These are phyloP conservation scores for Echinometra lucunter DNA, from an alignment of 53 echinoderm and acorn worm species.

Conservation along the genomic window DNA sequence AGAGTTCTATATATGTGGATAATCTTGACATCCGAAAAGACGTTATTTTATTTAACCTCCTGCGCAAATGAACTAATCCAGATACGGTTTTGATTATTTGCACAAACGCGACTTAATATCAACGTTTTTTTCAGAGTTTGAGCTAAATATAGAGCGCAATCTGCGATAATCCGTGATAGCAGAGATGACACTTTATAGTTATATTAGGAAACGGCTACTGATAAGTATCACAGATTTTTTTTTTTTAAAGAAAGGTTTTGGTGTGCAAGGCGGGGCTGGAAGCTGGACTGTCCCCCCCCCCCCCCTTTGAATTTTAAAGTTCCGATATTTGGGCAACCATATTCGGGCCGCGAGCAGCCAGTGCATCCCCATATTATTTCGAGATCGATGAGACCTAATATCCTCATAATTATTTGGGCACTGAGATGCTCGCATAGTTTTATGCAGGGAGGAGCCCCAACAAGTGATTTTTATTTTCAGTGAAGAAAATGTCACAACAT, in stretches of 20 bases:
- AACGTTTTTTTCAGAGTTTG: slow-evolving; percentile 36
- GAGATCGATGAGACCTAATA: too few relatives aligned
- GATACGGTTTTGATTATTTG: slow-evolving; percentile 37
- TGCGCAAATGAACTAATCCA: background rate
- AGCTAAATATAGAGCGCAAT: background rate
- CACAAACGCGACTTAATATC: background rate
- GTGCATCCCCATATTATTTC: too few relatives aligned
- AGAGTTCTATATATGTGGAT: background rate
- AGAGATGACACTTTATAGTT: background rate
- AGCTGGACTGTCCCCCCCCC: too few relatives aligned
- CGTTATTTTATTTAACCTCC: background rate
- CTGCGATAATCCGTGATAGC: background rate
- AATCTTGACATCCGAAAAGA: background rate
- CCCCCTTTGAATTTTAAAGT: too few relatives aligned
- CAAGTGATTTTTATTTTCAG: too few relatives aligned
- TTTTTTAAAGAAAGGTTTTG: background rate
- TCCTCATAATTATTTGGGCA: too few relatives aligned
- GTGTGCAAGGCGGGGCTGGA: too few relatives aligned
- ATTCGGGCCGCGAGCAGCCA: too few relatives aligned
- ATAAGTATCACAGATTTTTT: background rate
- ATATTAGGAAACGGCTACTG: background rate
- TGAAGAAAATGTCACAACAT: too few relatives aligned
- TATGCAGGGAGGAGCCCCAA: too few relatives aligned
- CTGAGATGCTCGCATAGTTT: too few relatives aligned
- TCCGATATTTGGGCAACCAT: too few relatives aligned